Percentiles rank a stretch among this genome's conserved stretches.
Evolutionary conservation across 2,797 vertebrate genomes (phyloP).

Genomic region (Peromyscus melanophrys): DNA sequence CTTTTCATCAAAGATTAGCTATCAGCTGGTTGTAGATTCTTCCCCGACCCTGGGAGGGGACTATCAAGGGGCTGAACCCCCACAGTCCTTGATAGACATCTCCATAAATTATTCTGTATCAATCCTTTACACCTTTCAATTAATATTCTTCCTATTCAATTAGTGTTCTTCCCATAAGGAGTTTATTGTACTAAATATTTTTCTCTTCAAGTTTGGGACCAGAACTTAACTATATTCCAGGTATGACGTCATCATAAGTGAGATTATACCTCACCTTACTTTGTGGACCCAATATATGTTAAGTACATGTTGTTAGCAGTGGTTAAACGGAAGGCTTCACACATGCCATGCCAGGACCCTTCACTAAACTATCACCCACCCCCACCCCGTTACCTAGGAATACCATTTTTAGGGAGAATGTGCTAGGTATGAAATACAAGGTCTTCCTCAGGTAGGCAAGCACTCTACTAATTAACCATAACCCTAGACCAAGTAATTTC

Average conservation of each 20-base stretch:
- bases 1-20: too few species aligned
- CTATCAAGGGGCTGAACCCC: too few species aligned
- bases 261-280: not conserved
- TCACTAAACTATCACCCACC: not conserved
- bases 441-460: not conserved
- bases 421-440: not conserved
- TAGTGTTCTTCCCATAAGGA: not conserved
- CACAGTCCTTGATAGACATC: not conserved
- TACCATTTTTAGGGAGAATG: not conserved
- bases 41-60: too few species aligned
- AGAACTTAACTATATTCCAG: conserved; percentile 1
- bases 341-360: not conserved
- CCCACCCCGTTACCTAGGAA: not conserved
- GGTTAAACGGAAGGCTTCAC: not conserved
- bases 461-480: not conserved
- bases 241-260: not conserved
- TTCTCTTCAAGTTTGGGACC: not conserved
- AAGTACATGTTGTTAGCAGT: not conserved
- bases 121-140: conserved; percentile 4
- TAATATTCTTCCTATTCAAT: not conserved
- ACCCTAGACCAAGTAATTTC: too few species aligned
- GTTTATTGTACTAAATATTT: not conserved
- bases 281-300: not conserved
- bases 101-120: not conserved
- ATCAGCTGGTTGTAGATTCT: too few species aligned